phyloP scores from a whole-genome alignment of 1,140 invertebrate species.

The Lamellibrachia luymesi region DNA sequence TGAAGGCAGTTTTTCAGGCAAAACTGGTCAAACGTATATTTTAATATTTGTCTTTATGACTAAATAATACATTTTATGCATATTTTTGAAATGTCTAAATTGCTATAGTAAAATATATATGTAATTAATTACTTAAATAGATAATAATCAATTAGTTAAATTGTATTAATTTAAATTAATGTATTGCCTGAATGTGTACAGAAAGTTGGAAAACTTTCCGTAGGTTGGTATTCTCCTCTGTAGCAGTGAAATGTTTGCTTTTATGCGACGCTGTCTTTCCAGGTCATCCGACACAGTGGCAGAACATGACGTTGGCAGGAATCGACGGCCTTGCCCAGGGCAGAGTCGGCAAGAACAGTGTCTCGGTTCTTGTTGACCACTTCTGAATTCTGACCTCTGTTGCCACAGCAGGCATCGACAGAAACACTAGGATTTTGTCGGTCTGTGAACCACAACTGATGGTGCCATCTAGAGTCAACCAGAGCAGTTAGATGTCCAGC shows the following conservation, averaged over 20 bases:
- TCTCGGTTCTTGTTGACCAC: slow-evolving; percentile 85
- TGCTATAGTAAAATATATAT: too few species aligned
- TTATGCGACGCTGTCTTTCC: slow-evolving; percentile 24
- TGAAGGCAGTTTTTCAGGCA: background rate
- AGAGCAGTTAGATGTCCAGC: background rate
- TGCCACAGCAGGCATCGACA: background rate
- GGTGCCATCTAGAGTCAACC: slow-evolving; percentile 12
- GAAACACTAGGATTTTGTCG: background rate
- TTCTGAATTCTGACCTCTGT: slow-evolving; percentile 61
- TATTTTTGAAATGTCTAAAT: too few species aligned
- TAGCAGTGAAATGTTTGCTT: background rate
- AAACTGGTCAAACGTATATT: background rate
- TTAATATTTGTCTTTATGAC: background rate
- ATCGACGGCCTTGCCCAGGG: slow-evolving; percentile 52
- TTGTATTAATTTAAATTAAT: too few species aligned
- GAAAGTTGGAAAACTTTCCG: too few species aligned
- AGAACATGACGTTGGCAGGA: slow-evolving; percentile 61
- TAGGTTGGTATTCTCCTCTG: background rate
- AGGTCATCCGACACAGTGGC: slow-evolving; percentile 73
- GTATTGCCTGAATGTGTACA: too few species aligned
- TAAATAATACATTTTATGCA: too few species aligned
- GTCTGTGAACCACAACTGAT: background rate
- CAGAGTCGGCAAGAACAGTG: slow-evolving; percentile 68
- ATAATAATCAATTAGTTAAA: too few species aligned
- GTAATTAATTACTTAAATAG: too few species aligned